Conservation (phyloP, 1,140 invertebrate genomes). For the Neelides sp. region DNA sequence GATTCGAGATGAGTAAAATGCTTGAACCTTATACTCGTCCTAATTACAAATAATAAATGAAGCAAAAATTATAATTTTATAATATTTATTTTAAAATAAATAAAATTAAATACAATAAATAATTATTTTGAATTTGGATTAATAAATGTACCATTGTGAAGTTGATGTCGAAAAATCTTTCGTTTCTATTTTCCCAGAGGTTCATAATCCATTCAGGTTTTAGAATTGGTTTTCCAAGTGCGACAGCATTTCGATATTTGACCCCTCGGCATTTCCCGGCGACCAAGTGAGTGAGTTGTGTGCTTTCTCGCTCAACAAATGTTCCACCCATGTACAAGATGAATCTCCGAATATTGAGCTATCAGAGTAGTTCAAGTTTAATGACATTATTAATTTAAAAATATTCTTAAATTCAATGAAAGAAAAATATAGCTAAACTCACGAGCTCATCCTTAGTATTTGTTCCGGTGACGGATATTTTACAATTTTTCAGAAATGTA, state of each 20-base stretch:
- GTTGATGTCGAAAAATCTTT: neutral
- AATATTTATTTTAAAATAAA: neutral
- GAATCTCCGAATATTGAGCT: constrained; percentile 23
- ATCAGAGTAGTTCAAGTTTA: constrained; percentile 5
- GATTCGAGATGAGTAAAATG: constrained; percentile 55
- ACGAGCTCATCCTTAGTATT: constrained; percentile 25
- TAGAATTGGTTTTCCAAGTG: constrained; percentile 77
- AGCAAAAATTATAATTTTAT: too few species aligned
- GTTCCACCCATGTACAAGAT: constrained; percentile 29
- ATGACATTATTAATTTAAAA: neutral
- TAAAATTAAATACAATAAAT: neutral
- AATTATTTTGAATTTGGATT: too few species aligned
- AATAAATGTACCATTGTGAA: constrained; percentile 17
- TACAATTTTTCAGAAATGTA: constrained; percentile 13
- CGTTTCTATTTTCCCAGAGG: constrained; percentile 54
- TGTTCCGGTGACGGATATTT: constrained; percentile 22
- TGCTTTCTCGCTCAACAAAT: constrained; percentile 18
- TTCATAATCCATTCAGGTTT: constrained; percentile 71
- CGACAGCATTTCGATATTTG: constrained; percentile 73
- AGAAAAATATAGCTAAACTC: neutral
- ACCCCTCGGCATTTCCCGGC: constrained; percentile 71
- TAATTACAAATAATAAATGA: constrained; percentile 5
- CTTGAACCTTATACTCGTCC: constrained; percentile 55
- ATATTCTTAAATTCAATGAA: neutral
- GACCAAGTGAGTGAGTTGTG: constrained; percentile 69